phyloP scores from a whole-genome alignment of 2,888 invertebrate genomes.

The Leptopilina drosophilae region DNA sequence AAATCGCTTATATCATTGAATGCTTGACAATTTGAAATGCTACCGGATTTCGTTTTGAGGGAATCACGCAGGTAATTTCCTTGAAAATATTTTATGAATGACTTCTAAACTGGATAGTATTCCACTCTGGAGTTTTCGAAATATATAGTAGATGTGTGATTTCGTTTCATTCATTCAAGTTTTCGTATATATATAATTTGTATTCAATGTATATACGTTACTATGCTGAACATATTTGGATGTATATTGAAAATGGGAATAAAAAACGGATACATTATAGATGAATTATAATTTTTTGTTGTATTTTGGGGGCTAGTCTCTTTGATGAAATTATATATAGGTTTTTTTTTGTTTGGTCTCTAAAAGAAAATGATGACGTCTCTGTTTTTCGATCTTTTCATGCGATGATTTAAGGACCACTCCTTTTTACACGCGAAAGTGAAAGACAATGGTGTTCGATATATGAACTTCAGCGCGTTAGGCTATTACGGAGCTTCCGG shows the following conservation, averaged over 20 bases:
- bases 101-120: constrained; percentile 39
- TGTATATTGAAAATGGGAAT: no score
- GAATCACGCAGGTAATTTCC: constrained; percentile 31
- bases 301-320: no score
- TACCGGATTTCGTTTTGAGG: constrained; percentile 55
- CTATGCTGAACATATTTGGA: no score
- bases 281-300: no score
- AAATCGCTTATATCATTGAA: constrained; percentile 66
- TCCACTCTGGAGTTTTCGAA: constrained; percentile 11
- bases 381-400: not conserved
- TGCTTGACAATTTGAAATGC: constrained; percentile 57
- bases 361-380: not conserved
- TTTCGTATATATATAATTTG: not conserved
- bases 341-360: not conserved
- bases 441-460: constrained; percentile 35
- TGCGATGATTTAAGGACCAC: constrained; percentile 12
- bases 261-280: no score
- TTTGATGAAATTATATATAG: no score
- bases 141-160: constrained; percentile 23
- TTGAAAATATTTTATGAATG: constrained; percentile 41
- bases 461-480: constrained; percentile 49
- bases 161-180: constrained; percentile 2
- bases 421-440: constrained; percentile 36
- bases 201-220: not conserved
- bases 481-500: constrained; percentile 73